These are phyloP conservation scores for Climacteris rufus DNA, from an alignment of 2,113 vertebrate genomes.

Conservation along the genomic window DNA sequence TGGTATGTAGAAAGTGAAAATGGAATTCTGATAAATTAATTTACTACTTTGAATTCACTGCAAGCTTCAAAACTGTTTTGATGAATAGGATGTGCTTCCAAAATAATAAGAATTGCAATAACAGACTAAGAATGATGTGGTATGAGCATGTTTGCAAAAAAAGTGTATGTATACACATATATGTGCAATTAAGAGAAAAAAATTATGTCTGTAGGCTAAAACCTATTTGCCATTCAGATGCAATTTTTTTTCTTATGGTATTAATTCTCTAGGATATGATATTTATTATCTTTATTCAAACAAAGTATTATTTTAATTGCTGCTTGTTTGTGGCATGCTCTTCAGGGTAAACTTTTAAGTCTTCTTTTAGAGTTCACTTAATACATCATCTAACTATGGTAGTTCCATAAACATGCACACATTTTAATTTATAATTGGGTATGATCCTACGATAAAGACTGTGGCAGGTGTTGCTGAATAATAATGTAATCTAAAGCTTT, in stretches of 20 bases:
- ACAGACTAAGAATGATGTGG: not conserved
- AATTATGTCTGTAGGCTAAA: not conserved
- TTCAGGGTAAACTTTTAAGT: not conserved
- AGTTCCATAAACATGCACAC: not conserved
- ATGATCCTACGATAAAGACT: not conserved
- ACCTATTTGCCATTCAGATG: not conserved
- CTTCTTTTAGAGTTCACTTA: not conserved
- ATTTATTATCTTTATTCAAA: not conserved
- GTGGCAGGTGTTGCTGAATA: not conserved
- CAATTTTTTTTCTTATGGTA: not conserved
- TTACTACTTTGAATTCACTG: not conserved
- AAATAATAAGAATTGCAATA: not conserved
- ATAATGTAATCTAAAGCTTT: not conserved
- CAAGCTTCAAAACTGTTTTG: not conserved
- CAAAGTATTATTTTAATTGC: not conserved
- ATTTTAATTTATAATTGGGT: not conserved
- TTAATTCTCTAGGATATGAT: not conserved
- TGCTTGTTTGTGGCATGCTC: not conserved
- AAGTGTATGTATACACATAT: not conserved
- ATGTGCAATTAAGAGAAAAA: not conserved
- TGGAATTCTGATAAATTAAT: not conserved
- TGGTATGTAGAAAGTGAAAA: not conserved
- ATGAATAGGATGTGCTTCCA: not conserved
- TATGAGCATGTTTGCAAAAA: not conserved
- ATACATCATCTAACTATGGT: not conserved